Percentiles rank a stretch among this genome's conserved stretches.
phyloP scores from a whole-genome alignment of 2,113 vertebrate species.

The Sinosuthora webbiana region DNA sequence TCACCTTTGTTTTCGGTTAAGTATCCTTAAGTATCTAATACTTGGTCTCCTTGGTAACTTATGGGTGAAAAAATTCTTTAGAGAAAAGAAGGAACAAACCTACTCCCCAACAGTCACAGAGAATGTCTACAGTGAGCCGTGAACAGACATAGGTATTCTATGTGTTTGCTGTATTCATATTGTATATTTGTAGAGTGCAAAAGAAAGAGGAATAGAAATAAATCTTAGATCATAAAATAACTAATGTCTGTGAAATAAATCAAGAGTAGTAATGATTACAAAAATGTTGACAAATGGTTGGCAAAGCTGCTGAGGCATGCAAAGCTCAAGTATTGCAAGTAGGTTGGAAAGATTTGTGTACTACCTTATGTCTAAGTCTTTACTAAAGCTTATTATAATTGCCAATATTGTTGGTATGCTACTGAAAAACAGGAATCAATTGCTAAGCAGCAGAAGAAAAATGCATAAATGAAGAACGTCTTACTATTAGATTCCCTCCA shows the following conservation, averaged over 20 bases:
- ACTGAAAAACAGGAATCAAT: not conserved
- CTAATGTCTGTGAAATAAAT: not conserved
- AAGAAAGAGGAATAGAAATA: not conserved
- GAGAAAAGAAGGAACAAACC: too few species aligned
- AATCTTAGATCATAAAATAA: not conserved
- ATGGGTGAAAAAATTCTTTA: too few species aligned
- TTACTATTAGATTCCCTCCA: not conserved
- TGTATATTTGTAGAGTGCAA: not conserved
- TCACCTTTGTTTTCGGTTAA: too few species aligned
- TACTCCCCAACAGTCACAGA: too few species aligned
- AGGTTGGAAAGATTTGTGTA: not conserved
- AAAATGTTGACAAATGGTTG: not conserved
- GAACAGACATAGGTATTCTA: not conserved
- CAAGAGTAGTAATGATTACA: not conserved
- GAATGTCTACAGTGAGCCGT: not conserved
- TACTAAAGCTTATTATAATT: not conserved
- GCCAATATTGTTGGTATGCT: not conserved
- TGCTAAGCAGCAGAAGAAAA: not conserved
- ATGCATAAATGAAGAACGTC: not conserved
- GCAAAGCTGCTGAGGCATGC: not conserved
- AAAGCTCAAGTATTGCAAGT: not conserved
- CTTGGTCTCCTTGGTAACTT: too few species aligned
- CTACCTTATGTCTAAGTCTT: not conserved
- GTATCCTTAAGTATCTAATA: too few species aligned
- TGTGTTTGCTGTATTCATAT: not conserved